phyloP scores from a whole-genome alignment of 1,140 invertebrate species.

The Archivesica marissinica region DNA sequence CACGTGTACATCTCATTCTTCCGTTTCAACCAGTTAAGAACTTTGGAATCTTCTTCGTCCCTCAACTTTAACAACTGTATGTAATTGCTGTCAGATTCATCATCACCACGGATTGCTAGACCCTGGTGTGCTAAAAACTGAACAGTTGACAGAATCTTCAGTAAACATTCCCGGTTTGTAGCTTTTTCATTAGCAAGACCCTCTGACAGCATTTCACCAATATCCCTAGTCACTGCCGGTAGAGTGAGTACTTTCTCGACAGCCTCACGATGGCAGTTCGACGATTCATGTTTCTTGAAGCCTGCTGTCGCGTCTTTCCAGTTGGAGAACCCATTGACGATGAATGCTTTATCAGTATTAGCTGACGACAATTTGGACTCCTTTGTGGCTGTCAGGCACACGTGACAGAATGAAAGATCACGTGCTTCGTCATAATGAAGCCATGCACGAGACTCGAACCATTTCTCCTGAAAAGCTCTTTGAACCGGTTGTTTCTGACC shows the following conservation, averaged over 20 bases:
- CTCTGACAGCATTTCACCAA: background rate
- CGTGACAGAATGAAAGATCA: no score
- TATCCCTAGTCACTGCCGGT: background rate
- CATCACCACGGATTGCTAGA: constrained; percentile 20
- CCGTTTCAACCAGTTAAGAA: background rate
- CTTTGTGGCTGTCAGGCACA: no score
- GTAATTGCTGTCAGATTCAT: background rate
- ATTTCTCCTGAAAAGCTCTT: no score
- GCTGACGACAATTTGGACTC: no score
- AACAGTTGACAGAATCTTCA: background rate
- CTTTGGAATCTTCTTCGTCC: background rate
- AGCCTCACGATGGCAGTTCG: background rate
- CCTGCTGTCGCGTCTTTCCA: background rate
- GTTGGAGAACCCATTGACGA: no score
- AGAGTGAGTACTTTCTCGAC: background rate
- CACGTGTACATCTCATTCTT: background rate
- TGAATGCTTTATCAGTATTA: no score
- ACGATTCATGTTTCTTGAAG: constrained; percentile 5
- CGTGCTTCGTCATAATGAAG: no score
- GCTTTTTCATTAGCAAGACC: background rate
- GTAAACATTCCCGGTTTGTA: constrained; percentile 4
- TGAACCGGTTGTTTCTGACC: no score
- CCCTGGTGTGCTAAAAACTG: background rate
- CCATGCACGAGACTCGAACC: no score
- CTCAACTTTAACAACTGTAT: background rate